These are phyloP conservation scores for Micromesistius poutassou DNA, from an alignment of 2,797 vertebrate species.

Conservation along the genomic window DNA sequence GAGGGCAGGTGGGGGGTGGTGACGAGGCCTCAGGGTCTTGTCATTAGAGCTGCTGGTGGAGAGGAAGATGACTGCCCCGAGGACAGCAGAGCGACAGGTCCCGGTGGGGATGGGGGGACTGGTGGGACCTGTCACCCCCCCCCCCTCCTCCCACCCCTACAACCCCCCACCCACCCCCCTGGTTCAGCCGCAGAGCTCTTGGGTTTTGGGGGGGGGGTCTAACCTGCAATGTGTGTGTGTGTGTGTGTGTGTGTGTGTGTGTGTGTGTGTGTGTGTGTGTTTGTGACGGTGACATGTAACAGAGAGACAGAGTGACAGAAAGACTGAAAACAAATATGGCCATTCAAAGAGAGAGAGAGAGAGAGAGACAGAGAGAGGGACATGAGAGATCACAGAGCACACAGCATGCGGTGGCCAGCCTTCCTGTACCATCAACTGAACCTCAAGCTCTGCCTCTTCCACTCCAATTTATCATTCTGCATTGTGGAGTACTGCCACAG, in stretches of 20 bases:
- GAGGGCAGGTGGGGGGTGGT: constrained; percentile 47
- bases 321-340: neutral
- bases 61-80: constrained; percentile 70
- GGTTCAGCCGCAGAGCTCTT: constrained; percentile 40
- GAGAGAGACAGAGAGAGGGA: constrained; percentile 29
- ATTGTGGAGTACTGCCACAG: constrained; percentile 75
- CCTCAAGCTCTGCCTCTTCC: constrained; percentile 59
- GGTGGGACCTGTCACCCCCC: constrained; percentile 63
- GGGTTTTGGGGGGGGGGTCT: constrained; percentile 27
- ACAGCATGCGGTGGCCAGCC: constrained; percentile 20
- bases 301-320: constrained; percentile 26
- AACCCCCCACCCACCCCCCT: constrained; percentile 69
- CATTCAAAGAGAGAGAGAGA: constrained; percentile 19
- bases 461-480: constrained; percentile 84
- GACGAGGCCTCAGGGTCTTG: constrained; percentile 73
- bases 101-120: constrained; percentile 64
- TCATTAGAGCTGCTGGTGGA: constrained; percentile 69
- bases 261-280: constrained; percentile 13
- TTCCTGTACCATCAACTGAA: constrained; percentile 64
- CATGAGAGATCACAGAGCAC: constrained; percentile 4
- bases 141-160: constrained; percentile 60
- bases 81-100: constrained; percentile 70
- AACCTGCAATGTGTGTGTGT: no score
- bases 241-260: no score
- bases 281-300: constrained; percentile 15